Evolutionary conservation across 2,113 vertebrate species (phyloP), one percentile per base, ranked within the genome.

Genomic region (Nycticryphes semicollaris): DNA sequence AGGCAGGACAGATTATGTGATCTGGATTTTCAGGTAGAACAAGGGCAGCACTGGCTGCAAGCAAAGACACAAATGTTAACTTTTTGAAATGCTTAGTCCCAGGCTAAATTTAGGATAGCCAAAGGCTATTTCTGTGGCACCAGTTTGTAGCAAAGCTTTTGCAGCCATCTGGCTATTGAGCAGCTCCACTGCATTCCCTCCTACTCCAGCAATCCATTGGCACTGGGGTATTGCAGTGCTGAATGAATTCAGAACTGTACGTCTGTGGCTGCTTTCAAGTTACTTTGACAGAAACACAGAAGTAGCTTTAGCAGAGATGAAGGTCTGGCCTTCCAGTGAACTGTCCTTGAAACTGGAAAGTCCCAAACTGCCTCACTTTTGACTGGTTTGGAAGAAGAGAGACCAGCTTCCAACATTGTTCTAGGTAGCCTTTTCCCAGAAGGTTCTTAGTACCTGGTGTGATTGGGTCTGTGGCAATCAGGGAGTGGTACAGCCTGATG

Each of bases 131-230:
- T 93, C 54, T 79, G 77, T 57, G 79, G 37, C 39, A 92, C 27
- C 17, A 75, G 48, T 87, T 68, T 69, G 79, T 48, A 92, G 80
- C 33, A 97, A 93, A 90, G 92, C 93, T 92, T 95, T 84, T 92
- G 79, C 85, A 89, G 86, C 90, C 92, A 97, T 93, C 89, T 96
- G 88, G 73, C 90, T 92, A 87, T 57, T 84, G 80, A 90, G 73
- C 64, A 92, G 77, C 62, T 87, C 85, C 73, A 89, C 0, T 95
- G 63, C 93, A 95, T 48, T 43, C 78, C 90, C 73, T 67, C 53
- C 66, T 81, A 27, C 39, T 75, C 76, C 73, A 81, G 82, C 69
- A 75, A 15, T 53, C 39, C 57, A 50, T 45, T 63, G 45, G 53
- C 75, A 45, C 45, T 57, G n/a, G 41, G 33, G 35, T 37, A 56